Percentiles rank a stretch among this genome's conserved stretches.
Evolutionary conservation across 2,113 vertebrate species (phyloP).

Genomic region (Chloropsis hardwickii): DNA sequence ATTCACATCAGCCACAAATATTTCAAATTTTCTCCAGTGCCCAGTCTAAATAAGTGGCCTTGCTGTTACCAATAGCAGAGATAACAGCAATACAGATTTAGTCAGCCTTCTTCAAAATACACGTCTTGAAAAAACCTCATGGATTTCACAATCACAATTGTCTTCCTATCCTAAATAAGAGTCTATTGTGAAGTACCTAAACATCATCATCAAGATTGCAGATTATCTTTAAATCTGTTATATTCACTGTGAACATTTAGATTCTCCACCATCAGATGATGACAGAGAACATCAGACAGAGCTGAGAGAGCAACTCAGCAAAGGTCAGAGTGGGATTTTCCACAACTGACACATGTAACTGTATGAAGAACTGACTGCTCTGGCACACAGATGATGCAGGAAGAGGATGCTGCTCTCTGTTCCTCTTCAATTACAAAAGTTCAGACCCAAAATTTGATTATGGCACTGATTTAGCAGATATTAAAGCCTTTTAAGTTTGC

Average conservation of each 20-base stretch:
- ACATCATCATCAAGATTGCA: not conserved
- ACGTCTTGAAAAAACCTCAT: not conserved
- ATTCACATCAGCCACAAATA: not conserved
- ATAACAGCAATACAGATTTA: not conserved
- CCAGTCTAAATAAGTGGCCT: not conserved
- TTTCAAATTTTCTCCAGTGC: not conserved
- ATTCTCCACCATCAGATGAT: not conserved
- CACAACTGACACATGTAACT: rapidly evolving
- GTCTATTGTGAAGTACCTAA: not conserved
- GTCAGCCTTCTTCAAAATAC: not conserved
- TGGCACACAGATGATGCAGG: not conserved
- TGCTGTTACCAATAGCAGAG: not conserved
- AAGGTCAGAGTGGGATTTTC: not conserved
- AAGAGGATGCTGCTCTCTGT: not conserved
- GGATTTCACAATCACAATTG: not conserved
- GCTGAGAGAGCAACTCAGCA: not conserved
- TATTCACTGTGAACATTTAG: not conserved
- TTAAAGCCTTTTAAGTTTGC: not conserved
- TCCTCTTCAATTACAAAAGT: not conserved
- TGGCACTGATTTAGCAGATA: not conserved
- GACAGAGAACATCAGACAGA: not conserved
- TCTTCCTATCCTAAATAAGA: not conserved
- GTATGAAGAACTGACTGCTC: not conserved
- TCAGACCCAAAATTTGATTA: not conserved
- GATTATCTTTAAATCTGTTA: not conserved